Evolutionary conservation across 53 echinoderm and acorn worm species (phyloP).

Genomic region (Arbacia lixula): DNA sequence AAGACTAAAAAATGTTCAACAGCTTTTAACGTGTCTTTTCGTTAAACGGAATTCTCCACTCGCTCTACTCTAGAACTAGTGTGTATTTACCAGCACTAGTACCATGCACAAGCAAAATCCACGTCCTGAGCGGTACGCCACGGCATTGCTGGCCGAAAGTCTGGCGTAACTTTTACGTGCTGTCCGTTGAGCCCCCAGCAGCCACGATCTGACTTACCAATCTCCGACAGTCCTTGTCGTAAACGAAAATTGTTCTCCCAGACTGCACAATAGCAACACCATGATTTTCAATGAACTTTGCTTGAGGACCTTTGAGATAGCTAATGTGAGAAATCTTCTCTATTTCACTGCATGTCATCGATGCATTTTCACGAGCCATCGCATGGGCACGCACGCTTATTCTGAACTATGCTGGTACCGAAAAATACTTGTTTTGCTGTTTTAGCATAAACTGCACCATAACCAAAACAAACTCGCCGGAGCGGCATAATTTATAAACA

Average conservation of each 20-base stretch:
- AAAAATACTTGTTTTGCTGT: too few species aligned
- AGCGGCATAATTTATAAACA: too few species aligned
- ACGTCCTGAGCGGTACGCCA: neutral
- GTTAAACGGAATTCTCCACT: too few species aligned
- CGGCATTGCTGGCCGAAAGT: neutral
- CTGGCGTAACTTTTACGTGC: neutral
- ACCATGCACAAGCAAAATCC: neutral
- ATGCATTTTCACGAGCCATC: neutral
- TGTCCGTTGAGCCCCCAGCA: neutral
- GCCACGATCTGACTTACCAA: neutral
- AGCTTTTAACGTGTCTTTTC: too few species aligned
- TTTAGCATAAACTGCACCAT: too few species aligned
- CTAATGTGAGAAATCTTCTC: conserved; percentile 1
- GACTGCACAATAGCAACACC: conserved; percentile 13
- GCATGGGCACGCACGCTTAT: too few species aligned
- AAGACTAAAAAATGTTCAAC: too few species aligned
- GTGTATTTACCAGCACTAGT: neutral
- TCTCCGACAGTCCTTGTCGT: conserved; percentile 11
- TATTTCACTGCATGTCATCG: conserved; percentile 9
- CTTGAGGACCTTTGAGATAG: neutral
- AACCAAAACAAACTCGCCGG: too few species aligned
- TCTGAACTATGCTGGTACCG: too few species aligned
- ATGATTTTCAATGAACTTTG: neutral
- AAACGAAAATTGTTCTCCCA: neutral
- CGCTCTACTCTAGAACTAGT: too few species aligned